Conservation (phyloP, 2,113 vertebrate genomes). For the Hylia prasina region DNA sequence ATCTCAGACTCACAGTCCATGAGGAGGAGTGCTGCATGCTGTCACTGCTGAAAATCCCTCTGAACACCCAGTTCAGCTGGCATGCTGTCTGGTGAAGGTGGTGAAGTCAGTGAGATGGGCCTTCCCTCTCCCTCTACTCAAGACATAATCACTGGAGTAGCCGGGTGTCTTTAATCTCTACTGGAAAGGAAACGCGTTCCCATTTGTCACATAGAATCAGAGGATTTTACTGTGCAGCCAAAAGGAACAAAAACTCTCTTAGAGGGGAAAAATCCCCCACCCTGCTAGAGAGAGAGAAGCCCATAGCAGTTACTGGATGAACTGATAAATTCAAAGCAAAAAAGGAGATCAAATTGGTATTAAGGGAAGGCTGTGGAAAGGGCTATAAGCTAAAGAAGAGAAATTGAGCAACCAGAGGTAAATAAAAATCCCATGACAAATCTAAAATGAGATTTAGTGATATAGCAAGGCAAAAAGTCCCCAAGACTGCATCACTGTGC, state of each 20-base stretch:
- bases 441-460: neutral
- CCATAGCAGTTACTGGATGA: neutral
- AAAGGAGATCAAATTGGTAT: neutral
- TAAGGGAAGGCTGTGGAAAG: neutral
- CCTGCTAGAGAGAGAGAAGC: neutral
- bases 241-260: constrained; percentile 16
- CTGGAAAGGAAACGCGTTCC: neutral
- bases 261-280: neutral
- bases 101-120: neutral
- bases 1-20: neutral
- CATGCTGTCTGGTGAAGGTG: neutral
- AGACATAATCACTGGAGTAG: neutral
- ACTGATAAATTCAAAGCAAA: constrained; percentile 18
- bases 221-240: constrained; percentile 4
- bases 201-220: constrained; percentile 20
- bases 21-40: neutral
- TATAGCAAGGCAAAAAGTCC: neutral
- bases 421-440: constrained; percentile 1
- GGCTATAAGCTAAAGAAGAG: neutral
- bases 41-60: neutral
- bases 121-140: neutral
- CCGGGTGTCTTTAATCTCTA: neutral
- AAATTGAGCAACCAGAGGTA: neutral
- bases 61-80: neutral
- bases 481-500: neutral